Base-by-base conservation (phyloP, 2,888 invertebrate species). In the Sminthurinus aureus region DNA sequence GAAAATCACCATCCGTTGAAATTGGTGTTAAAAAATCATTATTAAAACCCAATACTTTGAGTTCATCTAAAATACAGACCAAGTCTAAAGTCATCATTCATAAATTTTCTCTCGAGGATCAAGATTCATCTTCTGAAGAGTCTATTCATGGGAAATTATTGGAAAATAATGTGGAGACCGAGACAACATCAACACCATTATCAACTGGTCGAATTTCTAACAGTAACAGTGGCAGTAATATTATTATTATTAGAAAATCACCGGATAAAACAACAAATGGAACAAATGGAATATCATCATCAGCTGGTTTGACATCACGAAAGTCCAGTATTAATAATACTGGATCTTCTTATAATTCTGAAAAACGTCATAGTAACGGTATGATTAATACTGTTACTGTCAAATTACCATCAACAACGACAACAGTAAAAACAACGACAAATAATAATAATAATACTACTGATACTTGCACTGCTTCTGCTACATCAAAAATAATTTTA, bases 71-170 rank as follows among this genome's bases (percentile, higher is more conserved):
- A 76, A 64, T 81, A 18, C 74, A 74, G 38, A 66, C 81, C 64
- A 81, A 81, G 26, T 83, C 83, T 22, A 83, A 83, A 67, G 69
- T 81, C 38, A 81, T 81, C 38, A 76, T 81, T 66, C 81, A 81
- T 81, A 81, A 81, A 76, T 81, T 81, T 67, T 50, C 74, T n/a
- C 18, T 81, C 2, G 81, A 81, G 11, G 81, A 81, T 15, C 18
- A 22, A n/a, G 22, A 2, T 22, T 67, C 67, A 6, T 20, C 67
- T 2, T 52, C 24, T 13, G 15, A n/a, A 26, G 20, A n/a, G 6
- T 64, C 77, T 58, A 77, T 64, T 52, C 24, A 22, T 52, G 18
- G 64, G 0, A 52, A 22, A 52, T 24, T 18, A 77, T 18, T 18
- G 13, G 50, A 73, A 73, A 73, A 50, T 38, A 75, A 51, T n/a